Percentiles rank a stretch among this genome's conserved stretches.
These are phyloP conservation scores for Zaprionus ghesquierei DNA, from an alignment of 1,140 invertebrate genomes.

Conservation along the genomic window DNA sequence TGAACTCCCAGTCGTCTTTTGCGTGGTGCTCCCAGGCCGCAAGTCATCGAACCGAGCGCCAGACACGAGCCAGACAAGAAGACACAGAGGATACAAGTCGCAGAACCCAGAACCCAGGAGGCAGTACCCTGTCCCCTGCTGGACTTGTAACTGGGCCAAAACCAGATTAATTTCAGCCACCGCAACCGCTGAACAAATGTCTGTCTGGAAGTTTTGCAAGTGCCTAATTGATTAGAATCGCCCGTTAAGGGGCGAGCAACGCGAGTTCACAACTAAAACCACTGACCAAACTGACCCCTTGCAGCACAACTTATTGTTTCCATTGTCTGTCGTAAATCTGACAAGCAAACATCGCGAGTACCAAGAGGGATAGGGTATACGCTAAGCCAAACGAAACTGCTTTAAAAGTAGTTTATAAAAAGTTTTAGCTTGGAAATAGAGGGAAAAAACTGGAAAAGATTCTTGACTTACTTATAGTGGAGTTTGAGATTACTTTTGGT, in stretches of 20 bases:
- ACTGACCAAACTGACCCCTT: not conserved
- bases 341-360: not conserved
- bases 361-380: not conserved
- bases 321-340: not conserved
- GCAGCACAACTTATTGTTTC: not conserved
- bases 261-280: not conserved
- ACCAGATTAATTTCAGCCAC: not conserved
- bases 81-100: no score
- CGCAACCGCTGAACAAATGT: constrained; percentile 14
- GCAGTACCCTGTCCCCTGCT: not conserved
- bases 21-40: not conserved
- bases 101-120: not conserved
- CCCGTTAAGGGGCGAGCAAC: not conserved
- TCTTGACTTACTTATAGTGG: no score
- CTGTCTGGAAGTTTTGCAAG: constrained; percentile 22
- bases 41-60: constrained; percentile 14
- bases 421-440: not conserved
- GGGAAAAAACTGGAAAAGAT: not conserved
- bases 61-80: constrained; percentile 20
- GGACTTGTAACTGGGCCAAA: not conserved
- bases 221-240: constrained; percentile 25
- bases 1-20: constrained; percentile 7
- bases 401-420: not conserved
- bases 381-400: not conserved
- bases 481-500: no score